Evolutionary conservation across 2,113 vertebrate genomes (phyloP).

Genomic region (Rhea pennata): DNA sequence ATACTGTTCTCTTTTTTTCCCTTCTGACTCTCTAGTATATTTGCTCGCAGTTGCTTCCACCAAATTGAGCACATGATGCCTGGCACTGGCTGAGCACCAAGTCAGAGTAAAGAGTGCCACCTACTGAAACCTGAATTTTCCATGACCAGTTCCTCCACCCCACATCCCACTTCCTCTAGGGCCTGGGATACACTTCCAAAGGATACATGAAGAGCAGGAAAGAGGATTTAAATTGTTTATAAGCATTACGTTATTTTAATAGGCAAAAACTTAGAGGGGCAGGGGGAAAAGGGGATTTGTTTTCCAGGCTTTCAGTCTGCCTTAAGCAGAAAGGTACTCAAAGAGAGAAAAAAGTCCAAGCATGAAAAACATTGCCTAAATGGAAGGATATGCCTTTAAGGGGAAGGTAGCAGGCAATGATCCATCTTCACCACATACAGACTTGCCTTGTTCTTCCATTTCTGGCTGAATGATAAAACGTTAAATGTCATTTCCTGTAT

Average conservation of each 20-base stretch:
- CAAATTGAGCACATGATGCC: background rate
- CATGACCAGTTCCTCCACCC: background rate
- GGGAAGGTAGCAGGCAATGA: slow-evolving; percentile 68
- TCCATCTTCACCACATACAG: slow-evolving; percentile 75
- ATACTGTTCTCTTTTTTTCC: background rate
- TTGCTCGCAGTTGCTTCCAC: background rate
- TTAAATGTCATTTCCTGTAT: slow-evolving; percentile 84
- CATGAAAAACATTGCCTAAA: slow-evolving; percentile 27
- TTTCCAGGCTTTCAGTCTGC: slow-evolving; percentile 4
- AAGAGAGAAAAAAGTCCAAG: background rate
- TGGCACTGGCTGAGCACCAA: background rate
- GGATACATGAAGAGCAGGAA: slow-evolving; percentile 34
- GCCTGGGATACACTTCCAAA: slow-evolving; percentile 18
- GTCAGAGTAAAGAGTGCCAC: slow-evolving; percentile 45
- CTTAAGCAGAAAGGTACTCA: slow-evolving; percentile 28
- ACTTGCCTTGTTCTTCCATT: slow-evolving; percentile 80
- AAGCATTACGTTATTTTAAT: slow-evolving; percentile 12
- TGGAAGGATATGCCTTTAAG: slow-evolving; percentile 70
- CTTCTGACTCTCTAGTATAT: background rate
- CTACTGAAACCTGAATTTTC: slow-evolving; percentile 24
- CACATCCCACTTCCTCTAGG: background rate
- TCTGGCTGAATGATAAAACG: slow-evolving; percentile 80
- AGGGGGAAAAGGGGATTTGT: background rate
- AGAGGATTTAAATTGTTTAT: slow-evolving; percentile 34
- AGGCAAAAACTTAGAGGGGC: background rate